phyloP scores from a whole-genome alignment of 2,888 invertebrate species.

The Cantharis lateralis region DNA sequence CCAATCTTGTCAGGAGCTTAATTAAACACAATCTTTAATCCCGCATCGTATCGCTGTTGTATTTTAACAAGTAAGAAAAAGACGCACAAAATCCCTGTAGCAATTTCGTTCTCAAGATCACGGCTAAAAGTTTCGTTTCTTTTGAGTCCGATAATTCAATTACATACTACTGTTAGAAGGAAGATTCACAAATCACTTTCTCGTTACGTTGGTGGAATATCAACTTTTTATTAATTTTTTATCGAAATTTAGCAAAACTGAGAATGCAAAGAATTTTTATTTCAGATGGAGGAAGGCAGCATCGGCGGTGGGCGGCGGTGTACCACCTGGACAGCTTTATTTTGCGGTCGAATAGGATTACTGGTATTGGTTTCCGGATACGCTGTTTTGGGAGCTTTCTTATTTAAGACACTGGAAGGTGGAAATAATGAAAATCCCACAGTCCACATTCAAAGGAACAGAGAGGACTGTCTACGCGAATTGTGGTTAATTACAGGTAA shows the following conservation, averaged over 20 bases:
- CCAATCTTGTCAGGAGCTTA: not conserved
- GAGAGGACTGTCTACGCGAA: conserved; percentile 66
- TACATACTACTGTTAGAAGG: conserved; percentile 13
- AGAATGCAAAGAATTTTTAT: conserved; percentile 10
- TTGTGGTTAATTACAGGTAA: conserved; percentile 82
- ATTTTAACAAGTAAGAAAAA: not conserved
- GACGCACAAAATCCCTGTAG: not conserved
- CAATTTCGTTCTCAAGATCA: not conserved
- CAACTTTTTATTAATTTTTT: not conserved
- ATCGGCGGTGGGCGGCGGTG: conserved; percentile 24
- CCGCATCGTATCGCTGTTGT: not conserved
- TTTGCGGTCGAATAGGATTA: conserved; percentile 51
- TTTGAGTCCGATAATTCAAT: conserved; percentile 25
- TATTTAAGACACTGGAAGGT: conserved; percentile 52
- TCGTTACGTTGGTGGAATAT: conserved; percentile 15
- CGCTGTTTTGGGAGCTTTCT: conserved; percentile 52
- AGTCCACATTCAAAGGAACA: conserved; percentile 48
- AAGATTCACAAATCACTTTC: conserved; percentile 27
- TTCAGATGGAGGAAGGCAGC: conserved; percentile 47
- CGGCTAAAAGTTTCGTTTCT: conserved; percentile 16
- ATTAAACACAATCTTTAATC: conserved; percentile 1
- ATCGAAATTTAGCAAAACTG: not conserved
- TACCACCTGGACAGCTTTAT: conserved; percentile 47
- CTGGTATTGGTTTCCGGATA: conserved; percentile 52
- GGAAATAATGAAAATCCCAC: conserved; percentile 42